These are phyloP conservation scores for Galaxias olidus DNA, from an alignment of 2,797 vertebrate genomes.

Conservation along the genomic window DNA sequence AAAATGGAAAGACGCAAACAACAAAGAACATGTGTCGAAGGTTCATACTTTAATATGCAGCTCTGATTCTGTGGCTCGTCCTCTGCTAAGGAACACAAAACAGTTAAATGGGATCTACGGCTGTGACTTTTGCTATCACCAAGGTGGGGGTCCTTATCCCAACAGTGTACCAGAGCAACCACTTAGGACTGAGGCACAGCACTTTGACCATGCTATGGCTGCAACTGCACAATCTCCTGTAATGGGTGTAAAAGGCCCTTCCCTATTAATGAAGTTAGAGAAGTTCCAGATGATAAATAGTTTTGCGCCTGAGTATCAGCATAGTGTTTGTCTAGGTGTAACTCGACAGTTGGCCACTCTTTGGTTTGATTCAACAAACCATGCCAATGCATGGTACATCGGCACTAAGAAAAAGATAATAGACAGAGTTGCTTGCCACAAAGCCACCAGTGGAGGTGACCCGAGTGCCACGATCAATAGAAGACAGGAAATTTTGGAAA, in stretches of 20 bases:
- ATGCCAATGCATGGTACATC: slow-evolving; percentile 17
- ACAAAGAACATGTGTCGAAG: slow-evolving; percentile 24
- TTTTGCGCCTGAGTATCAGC: slow-evolving; percentile 29
- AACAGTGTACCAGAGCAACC: slow-evolving; percentile 10
- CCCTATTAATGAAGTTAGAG: slow-evolving; percentile 16
- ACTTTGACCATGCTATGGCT: slow-evolving; percentile 18
- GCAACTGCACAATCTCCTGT: slow-evolving; percentile 14
- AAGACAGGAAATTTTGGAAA: slow-evolving; percentile 34
- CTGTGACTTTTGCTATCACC: slow-evolving; percentile 27
- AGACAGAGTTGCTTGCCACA: slow-evolving; percentile 22
- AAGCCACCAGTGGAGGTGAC: slow-evolving; percentile 26
- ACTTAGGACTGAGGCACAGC: slow-evolving; percentile 7
- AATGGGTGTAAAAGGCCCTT: slow-evolving; percentile 20
- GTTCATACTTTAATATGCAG: slow-evolving; percentile 25
- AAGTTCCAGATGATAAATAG: slow-evolving; percentile 23
- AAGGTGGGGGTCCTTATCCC: slow-evolving; percentile 23
- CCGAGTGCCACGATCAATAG: slow-evolving; percentile 19
- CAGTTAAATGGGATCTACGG: slow-evolving; percentile 24
- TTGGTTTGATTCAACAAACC: slow-evolving; percentile 29
- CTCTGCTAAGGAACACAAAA: slow-evolving; percentile 23
- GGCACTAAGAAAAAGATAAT: slow-evolving; percentile 6
- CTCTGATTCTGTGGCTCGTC: slow-evolving; percentile 22
- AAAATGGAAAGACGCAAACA: slow-evolving; percentile 16
- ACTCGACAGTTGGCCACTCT: slow-evolving; percentile 10
- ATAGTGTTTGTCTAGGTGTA: slow-evolving; percentile 19